These are phyloP conservation scores for Blastobasis adustella DNA, from an alignment of 2,888 invertebrate species.

Conservation along the genomic window DNA sequence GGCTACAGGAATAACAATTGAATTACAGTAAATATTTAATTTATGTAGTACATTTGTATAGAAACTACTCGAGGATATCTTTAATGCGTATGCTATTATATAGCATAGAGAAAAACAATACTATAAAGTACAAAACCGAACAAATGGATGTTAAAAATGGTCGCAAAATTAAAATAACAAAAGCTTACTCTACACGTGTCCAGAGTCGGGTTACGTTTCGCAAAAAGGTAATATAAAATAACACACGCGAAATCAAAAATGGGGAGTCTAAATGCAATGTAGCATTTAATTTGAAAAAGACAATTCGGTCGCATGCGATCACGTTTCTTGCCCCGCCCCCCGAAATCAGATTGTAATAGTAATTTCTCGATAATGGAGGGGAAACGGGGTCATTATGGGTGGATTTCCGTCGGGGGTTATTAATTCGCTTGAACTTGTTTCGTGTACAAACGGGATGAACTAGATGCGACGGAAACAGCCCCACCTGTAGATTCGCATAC, in stretches of 20 bases:
- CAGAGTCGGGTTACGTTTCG: slow-evolving; percentile 54
- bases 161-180: slow-evolving; percentile 54
- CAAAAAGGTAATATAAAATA: slow-evolving; percentile 46
- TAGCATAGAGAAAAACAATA: too few species aligned
- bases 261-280: slow-evolving; percentile 38
- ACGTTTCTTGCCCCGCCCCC: slow-evolving; percentile 47
- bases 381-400: slow-evolving; percentile 56
- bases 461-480: slow-evolving; percentile 46
- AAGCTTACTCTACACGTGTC: slow-evolving; percentile 57
- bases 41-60: too few species aligned
- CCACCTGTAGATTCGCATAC: slow-evolving; percentile 55
- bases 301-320: slow-evolving; percentile 48
- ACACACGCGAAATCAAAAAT: slow-evolving; percentile 41
- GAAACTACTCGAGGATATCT: too few species aligned
- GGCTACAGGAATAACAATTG: too few species aligned
- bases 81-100: too few species aligned
- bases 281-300: slow-evolving; percentile 66
- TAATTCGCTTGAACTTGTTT: slow-evolving; percentile 51
- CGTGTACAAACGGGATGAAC: slow-evolving; percentile 37
- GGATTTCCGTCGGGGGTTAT: slow-evolving; percentile 55
- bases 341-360: slow-evolving; percentile 62
- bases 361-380: slow-evolving; percentile 63
- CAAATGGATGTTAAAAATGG: slow-evolving; percentile 5
- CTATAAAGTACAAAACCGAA: too few species aligned
- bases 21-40: too few species aligned